Percentiles rank a stretch among this genome's conserved stretches.
These are phyloP conservation scores for Brienomyrus brachyistius DNA, from an alignment of 2,113 vertebrate species.

Conservation along the genomic window DNA sequence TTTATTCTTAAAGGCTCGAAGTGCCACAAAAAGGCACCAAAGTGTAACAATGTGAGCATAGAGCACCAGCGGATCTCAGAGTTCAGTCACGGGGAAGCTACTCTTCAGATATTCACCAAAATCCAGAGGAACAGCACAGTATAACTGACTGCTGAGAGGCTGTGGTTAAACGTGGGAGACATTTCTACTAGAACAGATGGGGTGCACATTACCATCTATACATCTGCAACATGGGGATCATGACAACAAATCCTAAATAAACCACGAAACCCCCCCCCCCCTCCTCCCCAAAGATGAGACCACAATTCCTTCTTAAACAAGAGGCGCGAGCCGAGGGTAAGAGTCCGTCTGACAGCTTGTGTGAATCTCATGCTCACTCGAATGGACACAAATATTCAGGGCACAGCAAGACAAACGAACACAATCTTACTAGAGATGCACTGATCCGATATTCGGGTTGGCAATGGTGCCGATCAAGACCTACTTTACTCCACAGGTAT, in stretches of 20 bases:
- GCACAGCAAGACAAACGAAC: not conserved
- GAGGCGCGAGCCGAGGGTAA: not conserved
- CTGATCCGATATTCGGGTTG: too few species aligned
- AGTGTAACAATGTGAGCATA: not conserved
- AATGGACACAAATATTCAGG: not conserved
- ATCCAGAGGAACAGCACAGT: not conserved
- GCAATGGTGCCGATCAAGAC: too few species aligned
- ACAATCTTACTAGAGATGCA: too few species aligned
- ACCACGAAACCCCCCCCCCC: not conserved
- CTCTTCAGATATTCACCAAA: not conserved
- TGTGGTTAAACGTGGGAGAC: not conserved
- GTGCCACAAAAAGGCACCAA: not conserved
- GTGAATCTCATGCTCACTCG: not conserved
- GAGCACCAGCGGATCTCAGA: not conserved
- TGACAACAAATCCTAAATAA: not conserved
- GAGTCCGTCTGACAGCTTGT: not conserved
- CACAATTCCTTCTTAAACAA: not conserved
- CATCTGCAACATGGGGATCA: not conserved
- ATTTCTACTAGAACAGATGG: not conserved
- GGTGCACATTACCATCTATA: not conserved
- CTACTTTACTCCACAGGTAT: too few species aligned
- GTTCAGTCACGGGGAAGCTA: not conserved
- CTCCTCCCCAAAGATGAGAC: not conserved
- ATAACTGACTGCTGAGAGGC: not conserved
- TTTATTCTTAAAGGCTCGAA: not conserved